These are phyloP conservation scores for Ammodytes marinus DNA, from an alignment of 2,113 vertebrate species.

Conservation along the genomic window DNA sequence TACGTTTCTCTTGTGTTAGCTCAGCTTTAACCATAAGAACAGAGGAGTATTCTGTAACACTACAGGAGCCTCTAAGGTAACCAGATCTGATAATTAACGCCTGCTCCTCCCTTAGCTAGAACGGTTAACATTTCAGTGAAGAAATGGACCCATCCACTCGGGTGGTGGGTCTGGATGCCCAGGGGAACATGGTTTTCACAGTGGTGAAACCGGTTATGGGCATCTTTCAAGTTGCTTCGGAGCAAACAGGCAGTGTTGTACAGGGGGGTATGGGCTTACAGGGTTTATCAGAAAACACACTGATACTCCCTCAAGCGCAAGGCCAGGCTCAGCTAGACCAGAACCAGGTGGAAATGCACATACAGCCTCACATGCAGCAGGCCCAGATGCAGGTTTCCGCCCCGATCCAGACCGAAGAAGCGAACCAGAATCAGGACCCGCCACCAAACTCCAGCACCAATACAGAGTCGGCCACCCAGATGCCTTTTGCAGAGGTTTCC, in stretches of 20 bases:
- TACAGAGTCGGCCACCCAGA: conserved; percentile 39
- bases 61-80: conserved; percentile 18
- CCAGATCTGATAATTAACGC: conserved; percentile 32
- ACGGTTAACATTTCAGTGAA: not conserved
- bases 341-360: conserved; percentile 72
- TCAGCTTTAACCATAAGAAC: conserved; percentile 17
- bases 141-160: conserved; percentile 73
- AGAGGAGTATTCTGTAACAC: not conserved
- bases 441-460: conserved; percentile 21
- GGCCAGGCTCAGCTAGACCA: conserved; percentile 58
- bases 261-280: conserved; percentile 61
- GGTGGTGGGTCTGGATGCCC: conserved; percentile 73
- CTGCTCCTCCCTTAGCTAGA: not conserved
- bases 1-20: not conserved
- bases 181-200: conserved; percentile 80
- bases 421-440: conserved; percentile 60
- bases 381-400: conserved; percentile 71
- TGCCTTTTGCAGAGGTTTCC: conserved; percentile 86
- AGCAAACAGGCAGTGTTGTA: conserved; percentile 55
- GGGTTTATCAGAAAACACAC: conserved; percentile 63
- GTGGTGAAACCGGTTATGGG: conserved; percentile 80
- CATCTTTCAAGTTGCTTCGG: conserved; percentile 76
- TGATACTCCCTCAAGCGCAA: conserved; percentile 68
- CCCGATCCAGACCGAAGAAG: conserved; percentile 34
- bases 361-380: conserved; percentile 61